Percentiles rank a stretch among this genome's conserved stretches.
These are phyloP conservation scores for Pseudonaja textilis DNA, from an alignment of 2,113 vertebrate genomes.

Conservation along the genomic window DNA sequence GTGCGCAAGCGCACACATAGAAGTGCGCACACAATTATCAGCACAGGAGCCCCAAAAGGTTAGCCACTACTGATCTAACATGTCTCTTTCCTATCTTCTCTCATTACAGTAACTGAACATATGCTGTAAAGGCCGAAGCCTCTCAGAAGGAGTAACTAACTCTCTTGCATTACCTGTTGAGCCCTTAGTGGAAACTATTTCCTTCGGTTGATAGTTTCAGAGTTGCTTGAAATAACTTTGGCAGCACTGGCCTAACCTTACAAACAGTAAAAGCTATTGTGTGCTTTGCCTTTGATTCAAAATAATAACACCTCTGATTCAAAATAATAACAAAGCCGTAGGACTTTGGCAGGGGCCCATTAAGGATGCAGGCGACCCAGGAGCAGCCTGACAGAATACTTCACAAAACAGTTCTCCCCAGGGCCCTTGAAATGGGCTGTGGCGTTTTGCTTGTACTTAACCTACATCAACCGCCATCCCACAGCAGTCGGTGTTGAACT, in stretches of 20 bases:
- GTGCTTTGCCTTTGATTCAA: conserved; percentile 65
- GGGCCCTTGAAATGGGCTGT: conserved; percentile 68
- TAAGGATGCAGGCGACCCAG: conserved; percentile 68
- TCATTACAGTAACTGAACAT: conserved; percentile 22
- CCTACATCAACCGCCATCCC: conserved; percentile 83
- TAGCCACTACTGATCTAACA: no score
- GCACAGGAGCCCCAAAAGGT: no score
- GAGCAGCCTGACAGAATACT: conserved; percentile 64
- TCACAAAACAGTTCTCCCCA: conserved; percentile 63
- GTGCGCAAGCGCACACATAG: no score
- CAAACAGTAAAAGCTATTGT: conserved; percentile 66
- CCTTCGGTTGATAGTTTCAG: conserved; percentile 58
- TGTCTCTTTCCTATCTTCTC: conserved; percentile 14
- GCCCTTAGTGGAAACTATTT: conserved; percentile 57
- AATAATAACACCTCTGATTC: background rate
- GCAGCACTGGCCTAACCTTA: conserved; percentile 73
- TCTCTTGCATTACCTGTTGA: conserved; percentile 60
- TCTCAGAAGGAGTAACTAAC: conserved; percentile 40
- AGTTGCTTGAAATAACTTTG: conserved; percentile 71
- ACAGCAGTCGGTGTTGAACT: conserved; percentile 66
- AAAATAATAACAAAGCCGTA: conserved; percentile 35
- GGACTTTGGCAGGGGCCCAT: conserved; percentile 69
- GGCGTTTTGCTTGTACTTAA: conserved; percentile 77
- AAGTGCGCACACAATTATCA: no score
- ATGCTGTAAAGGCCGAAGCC: conserved; percentile 47